Base-by-base conservation (phyloP, 2,797 vertebrate genomes). In the Gymnodraco acuticeps region DNA sequence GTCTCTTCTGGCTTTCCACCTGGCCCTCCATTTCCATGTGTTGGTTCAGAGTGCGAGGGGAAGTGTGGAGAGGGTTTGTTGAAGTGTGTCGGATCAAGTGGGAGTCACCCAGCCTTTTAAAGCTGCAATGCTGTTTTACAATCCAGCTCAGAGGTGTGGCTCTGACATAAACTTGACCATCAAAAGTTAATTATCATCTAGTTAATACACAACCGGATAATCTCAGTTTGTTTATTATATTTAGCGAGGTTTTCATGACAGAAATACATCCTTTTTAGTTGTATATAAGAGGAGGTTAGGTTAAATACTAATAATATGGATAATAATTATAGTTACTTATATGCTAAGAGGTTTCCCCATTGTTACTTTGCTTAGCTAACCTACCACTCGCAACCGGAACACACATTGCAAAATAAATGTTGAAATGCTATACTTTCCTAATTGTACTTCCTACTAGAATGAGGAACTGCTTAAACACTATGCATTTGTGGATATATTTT, bases 1-100 rank as follows among this genome's bases (percentile, higher is more conserved):
- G 85, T 87, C 90, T 88, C 81, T 88, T 92, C 56, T 91, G 89
- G 41, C 89, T 88, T 46, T 93, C 92, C 19, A 89, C 52, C 5
- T 87, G 86, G 43, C 67, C 16, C 13, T 93, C 92, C 94, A 95
- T 94, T 88, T 94, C 91, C 88, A 93, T 91, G 17, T 1, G 8
- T 2, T 58, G 45, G 33, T 42, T 16, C 6, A 5, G 56, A 51
- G 2, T 84, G 66, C 77, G 15, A 64, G 45, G 1, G 38, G 69
- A 78, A 75, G 47, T 59, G 48, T 17, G 27, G 51, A 64, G 7
- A n/a, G 46, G 66, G 69, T 62, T 46, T 51, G 46, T 27, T 46
- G 20, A 85, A 78, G 86, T 76, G 75, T 9, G 2, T 17, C 68
- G 72, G 62, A 55, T 48, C 10, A 66, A 47, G 64, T 76, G 54